A percentile compares a stretch with the other conserved stretches of the same genome.
Evolutionary conservation across 2,113 vertebrate species (phyloP).

Genomic region (Grammomys dolichurus): DNA sequence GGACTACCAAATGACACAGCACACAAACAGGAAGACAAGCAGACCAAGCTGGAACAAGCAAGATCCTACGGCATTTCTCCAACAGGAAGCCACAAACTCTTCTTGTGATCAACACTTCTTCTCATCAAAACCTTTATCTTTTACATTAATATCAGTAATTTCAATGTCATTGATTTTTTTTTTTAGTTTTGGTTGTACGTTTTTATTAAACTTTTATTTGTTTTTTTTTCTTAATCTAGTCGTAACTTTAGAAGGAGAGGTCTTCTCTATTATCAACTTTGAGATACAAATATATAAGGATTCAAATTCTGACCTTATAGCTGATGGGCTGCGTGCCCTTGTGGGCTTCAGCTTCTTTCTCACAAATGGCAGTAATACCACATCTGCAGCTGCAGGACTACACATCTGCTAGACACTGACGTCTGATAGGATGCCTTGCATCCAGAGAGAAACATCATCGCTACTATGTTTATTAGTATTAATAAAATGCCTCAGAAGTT

Average conservation of each 20-base stretch:
- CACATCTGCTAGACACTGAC: not conserved
- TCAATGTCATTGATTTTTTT: constrained; percentile 11
- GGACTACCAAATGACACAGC: not conserved
- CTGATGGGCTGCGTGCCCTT: not conserved
- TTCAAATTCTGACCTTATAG: constrained; percentile 41
- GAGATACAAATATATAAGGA: constrained; percentile 51
- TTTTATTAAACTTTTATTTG: not conserved
- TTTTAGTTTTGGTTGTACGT: constrained; percentile 8
- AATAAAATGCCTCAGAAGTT: constrained; percentile 47
- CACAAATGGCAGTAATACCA: not conserved
- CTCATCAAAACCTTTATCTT: constrained; percentile 28
- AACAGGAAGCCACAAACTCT: not conserved
- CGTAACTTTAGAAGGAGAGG: constrained; percentile 33
- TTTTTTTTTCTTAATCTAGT: not conserved
- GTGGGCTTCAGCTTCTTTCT: constrained; percentile 13
- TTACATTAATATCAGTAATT: constrained; percentile 49
- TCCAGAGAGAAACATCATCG: not conserved
- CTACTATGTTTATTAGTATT: constrained; percentile 13
- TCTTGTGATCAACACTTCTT: not conserved
- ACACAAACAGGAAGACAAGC: not conserved
- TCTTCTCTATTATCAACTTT: constrained; percentile 45
- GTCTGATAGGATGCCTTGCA: not conserved
- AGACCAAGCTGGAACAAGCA: not conserved
- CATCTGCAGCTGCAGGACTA: not conserved
- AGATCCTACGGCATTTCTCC: not conserved